Evolutionary conservation across 2,797 vertebrate genomes (phyloP), one percentile per base, ranked within the genome.

Genomic region (Meda fulgida): DNA sequence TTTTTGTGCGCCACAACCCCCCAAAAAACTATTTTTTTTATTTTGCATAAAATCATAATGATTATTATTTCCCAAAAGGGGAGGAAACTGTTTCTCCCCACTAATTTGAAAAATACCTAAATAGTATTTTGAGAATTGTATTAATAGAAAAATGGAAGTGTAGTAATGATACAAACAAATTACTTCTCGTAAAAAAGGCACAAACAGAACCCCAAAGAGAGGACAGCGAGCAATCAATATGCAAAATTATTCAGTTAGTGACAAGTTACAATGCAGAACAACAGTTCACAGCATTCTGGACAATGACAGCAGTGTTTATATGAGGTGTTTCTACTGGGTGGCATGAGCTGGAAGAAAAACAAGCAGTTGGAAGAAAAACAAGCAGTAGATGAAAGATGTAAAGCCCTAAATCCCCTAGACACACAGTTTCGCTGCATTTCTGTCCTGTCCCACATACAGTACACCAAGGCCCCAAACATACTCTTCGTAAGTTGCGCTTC

Each of bases 241-340:
- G 43, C 72, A 73, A 31, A 78, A 60, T 26, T 81, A 58, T 73
- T 69, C 48, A 31, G 67, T 67, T 66, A 72, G 80, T 43, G 75
- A 80, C 38, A 86, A 70, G 78, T 72, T 78, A 72, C 65, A 76
- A 83, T 38, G 43, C 60, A 58, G 58, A 48, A 80, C 48, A 76
- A 67, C 80, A 89, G 86, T 90, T 92, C 86, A 89, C 89, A 90
- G 84, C 83, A 87, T 55, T 58, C 63, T 79, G 34, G 53, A 87
- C 48, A 90, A 88, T 87, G 71, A 55, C 53, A 10, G 7, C 66
- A 69, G 82, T 77, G 82, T 85, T 63, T 83, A 69, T 60, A 43
- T 26, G 75, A 78, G 34, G 46, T 75, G 85, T 70, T 87, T 89
- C 90, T 92, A 84, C 89, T 92, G 92, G 91, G 91, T 91, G 92